Evolutionary conservation across 2,797 vertebrate genomes (phyloP), one percentile per base, ranked within the genome.

Genomic region (Mormyrus hasselquistii): DNA sequence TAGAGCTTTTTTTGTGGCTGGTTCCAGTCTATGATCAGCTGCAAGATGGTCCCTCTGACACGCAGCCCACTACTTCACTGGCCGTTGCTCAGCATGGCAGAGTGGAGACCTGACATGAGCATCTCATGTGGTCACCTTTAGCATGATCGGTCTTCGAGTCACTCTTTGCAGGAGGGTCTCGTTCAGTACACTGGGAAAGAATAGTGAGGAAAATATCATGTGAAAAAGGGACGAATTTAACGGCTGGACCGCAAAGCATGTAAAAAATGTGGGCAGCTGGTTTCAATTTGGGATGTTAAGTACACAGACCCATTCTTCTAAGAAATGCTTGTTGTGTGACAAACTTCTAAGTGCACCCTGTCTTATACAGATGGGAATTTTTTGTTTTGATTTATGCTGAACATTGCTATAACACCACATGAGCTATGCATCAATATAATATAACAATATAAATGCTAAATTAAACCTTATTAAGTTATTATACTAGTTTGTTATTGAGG

Each of bases 221-320:
- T 65, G 57, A 12, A 29, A 79, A 3, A 7, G 38, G n/a, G 16
- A 16, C 16, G 55, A 65, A 25, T 44, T 1, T 9, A 29, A 57
- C 0, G n/a, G 16, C 25, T 38, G 5, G 22, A 47, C 55, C 57
- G 38, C 86, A 87, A 89, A 52, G 50, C 69, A 89, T 87, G 84
- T 25, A 7, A 52, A 52, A 69, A 87, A 89, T 87, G 59, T 52
- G 25, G 2, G n/a, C 89, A 87, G 89, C 65, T 87, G 85, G 29
- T 38, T 89, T 76, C 59, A 69, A 41, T 87, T 79, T 89, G 34
- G 49, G 34, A 41, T 7, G 34, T 25, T n/a, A 79, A 53, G 76
- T 12, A 38, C 50, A 53, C 9, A 57, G 84, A 25, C 34, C 16
- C 29, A 12, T 34, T 47, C 82, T 84, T 50, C 8, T 84, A 47